Base-by-base conservation (phyloP, 2,113 vertebrate genomes). In the Martes martes region DNA sequence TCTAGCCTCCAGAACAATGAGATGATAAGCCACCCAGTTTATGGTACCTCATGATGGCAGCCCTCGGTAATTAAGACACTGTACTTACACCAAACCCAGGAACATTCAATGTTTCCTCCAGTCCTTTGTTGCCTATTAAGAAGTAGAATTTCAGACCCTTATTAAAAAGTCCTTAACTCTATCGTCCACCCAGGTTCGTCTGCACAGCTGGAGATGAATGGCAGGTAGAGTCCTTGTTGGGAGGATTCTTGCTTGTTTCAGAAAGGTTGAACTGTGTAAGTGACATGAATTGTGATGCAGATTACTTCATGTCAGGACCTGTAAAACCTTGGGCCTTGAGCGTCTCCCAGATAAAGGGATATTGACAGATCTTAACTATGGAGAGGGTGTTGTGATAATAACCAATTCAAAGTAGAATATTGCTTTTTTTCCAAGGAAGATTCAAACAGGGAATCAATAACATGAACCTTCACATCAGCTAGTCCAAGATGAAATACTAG, bases 351-450 rank as follows among this genome's bases (percentile, higher is more conserved):
- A 59, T 92, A 82, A 92, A 63, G 52, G 57, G 95, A 73, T 97
- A 57, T 92, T 93, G 97, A 65, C 92, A 96, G 65, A 91, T 96
- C 93, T 98, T 63, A 65, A 84, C 91, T 86, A 94, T 97, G 45
- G 73, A 67, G 36, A 76, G 82, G 0, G 1, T 83, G 36, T 94
- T 98, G 93, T 24, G 45, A 84, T 94, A 96, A 65, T 96, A 63
- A 96, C 57, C 74, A 92, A 84, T 97, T 59, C 45, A 83, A 97
- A 97, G 96, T 74, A 18, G 93, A 89, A 61, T 95, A 96, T 90
- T 96, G 91, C 85, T 98, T 96, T 97, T 97, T 92, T 89, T 97
- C 86, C 83, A 97, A 98, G 97, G 59, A 98, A 95, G 97, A 96
- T 94, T 97, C 85, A 95, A 94, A 94, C 80, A 95, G 13, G 23